Percentiles rank a stretch among this genome's conserved stretches.
Evolutionary conservation across 2,888 invertebrate species (phyloP).

Genomic region (Pantelozetes paolii): DNA sequence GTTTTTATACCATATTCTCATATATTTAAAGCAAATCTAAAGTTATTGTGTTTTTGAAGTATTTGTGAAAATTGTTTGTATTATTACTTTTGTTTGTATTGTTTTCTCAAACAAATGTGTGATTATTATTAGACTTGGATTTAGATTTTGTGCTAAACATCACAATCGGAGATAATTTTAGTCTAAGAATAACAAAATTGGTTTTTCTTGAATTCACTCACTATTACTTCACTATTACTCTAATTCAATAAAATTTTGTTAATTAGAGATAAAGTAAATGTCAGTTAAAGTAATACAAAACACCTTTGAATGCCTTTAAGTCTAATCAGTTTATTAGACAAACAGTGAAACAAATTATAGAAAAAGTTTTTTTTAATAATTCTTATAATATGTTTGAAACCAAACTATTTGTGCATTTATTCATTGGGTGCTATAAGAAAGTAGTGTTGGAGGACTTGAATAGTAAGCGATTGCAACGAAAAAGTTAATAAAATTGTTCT

Average conservation of each 20-base stretch:
- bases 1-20: not conserved
- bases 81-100: too few species aligned
- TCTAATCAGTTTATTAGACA: not conserved
- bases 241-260: conserved; percentile 9
- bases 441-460: not conserved
- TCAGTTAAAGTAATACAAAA: not conserved
- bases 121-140: too few species aligned
- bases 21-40: not conserved
- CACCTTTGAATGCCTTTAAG: not conserved
- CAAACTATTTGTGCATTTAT: not conserved
- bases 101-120: too few species aligned
- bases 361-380: too few species aligned
- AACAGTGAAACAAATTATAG: not conserved
- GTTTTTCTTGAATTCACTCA: too few species aligned
- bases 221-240: not conserved
- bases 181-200: too few species aligned
- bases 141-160: too few species aligned
- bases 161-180: too few species aligned
- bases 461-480: not conserved
- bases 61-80: too few species aligned
- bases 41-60: not conserved
- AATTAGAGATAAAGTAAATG: conserved; percentile 12
- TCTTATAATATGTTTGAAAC: too few species aligned
- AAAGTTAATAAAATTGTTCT: conserved; percentile 1
- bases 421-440: not conserved